Percentiles rank a stretch among this genome's conserved stretches.
Evolutionary conservation across 1,140 invertebrate species (phyloP).

Genomic region (Hycleus phaleratus): DNA sequence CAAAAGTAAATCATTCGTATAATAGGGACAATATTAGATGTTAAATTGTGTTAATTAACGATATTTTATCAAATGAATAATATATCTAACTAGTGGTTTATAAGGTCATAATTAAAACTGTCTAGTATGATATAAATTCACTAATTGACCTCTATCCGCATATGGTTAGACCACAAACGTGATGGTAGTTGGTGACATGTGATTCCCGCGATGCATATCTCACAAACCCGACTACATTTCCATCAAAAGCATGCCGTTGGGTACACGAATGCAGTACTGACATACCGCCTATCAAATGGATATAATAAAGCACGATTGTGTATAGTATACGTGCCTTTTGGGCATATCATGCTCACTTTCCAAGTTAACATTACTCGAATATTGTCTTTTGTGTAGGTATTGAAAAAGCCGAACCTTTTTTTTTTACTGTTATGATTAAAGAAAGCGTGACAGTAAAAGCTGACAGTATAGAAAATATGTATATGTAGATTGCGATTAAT

Average conservation of each 20-base stretch:
- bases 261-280: too few relatives aligned
- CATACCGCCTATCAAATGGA: too few relatives aligned
- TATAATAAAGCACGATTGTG: too few relatives aligned
- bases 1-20: background rate
- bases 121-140: constrained; percentile 20
- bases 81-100: background rate
- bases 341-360: too few relatives aligned
- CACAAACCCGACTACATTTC: constrained; percentile 16
- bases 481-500: too few relatives aligned
- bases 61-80: constrained; percentile 9
- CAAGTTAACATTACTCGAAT: too few relatives aligned
- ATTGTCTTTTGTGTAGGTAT: too few relatives aligned
- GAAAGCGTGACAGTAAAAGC: too few relatives aligned
- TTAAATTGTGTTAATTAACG: background rate
- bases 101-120: background rate
- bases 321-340: too few relatives aligned
- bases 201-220: constrained; percentile 19
- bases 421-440: too few relatives aligned
- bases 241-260: constrained; percentile 9
- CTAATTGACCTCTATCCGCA: constrained; percentile 29
- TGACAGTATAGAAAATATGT: too few relatives aligned
- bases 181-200: constrained; percentile 19
- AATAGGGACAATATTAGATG: background rate
- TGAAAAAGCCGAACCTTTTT: too few relatives aligned
- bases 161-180: constrained; percentile 19